Percentiles rank a stretch among this genome's conserved stretches.
phyloP scores from a whole-genome alignment of 2,888 invertebrate genomes.

The Chrysina gloriosa region DNA sequence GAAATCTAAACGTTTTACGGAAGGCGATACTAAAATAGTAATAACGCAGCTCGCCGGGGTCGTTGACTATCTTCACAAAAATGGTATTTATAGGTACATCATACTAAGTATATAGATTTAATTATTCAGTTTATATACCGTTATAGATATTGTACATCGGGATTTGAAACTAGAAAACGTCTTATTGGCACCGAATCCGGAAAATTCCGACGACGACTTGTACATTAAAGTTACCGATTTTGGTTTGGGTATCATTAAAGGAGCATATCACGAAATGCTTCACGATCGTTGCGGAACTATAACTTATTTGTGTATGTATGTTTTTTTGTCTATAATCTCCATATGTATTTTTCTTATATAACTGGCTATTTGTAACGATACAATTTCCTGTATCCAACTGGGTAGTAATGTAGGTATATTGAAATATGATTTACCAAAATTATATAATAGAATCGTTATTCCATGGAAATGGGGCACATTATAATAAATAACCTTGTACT shows the following conservation, averaged over 20 bases:
- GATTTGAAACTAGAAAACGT: constrained; percentile 67
- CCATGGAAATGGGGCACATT: too few relatives aligned
- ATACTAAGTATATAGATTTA: background rate
- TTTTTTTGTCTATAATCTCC: background rate
- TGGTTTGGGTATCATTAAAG: constrained; percentile 69
- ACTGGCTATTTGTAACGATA: too few relatives aligned
- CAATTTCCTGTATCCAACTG: too few relatives aligned
- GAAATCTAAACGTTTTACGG: constrained; percentile 58
- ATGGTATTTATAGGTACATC: constrained; percentile 55
- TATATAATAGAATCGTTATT: too few relatives aligned
- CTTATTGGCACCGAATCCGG: constrained; percentile 66
- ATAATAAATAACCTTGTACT: too few relatives aligned
- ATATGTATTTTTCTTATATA: too few relatives aligned
- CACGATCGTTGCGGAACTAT: constrained; percentile 70
- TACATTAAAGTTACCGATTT: constrained; percentile 71
- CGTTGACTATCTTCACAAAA: constrained; percentile 64
- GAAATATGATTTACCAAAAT: too few relatives aligned
- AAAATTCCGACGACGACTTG: constrained; percentile 63
- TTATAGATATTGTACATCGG: constrained; percentile 65
- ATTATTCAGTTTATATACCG: constrained; percentile 12
- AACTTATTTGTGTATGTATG: constrained; percentile 67
- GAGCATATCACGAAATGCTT: constrained; percentile 63
- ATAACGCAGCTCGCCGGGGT: constrained; percentile 61
- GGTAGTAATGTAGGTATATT: too few relatives aligned
- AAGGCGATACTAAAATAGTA: constrained; percentile 59